phyloP scores from a whole-genome alignment of 2,888 invertebrate species.

The Sphaerophoria rueppellii region DNA sequence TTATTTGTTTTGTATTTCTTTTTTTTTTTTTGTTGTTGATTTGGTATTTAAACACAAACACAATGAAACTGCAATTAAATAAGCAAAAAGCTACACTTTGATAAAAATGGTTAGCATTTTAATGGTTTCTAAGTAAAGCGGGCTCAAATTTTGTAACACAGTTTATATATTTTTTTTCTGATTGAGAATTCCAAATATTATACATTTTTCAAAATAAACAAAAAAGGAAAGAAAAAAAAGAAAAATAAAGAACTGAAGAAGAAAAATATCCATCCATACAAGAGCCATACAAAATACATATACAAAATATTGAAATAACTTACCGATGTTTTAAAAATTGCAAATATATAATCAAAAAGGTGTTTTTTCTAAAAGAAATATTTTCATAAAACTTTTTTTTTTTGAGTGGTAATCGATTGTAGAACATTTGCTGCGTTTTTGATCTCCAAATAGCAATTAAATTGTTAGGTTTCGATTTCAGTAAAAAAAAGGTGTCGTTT shows the following conservation, averaged over 20 bases:
- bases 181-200: slow-evolving; percentile 74
- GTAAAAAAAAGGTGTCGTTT: no score
- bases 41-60: slow-evolving; percentile 74
- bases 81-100: slow-evolving; percentile 72
- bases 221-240: slow-evolving; percentile 75
- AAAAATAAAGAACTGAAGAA: slow-evolving; percentile 75
- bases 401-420: no score
- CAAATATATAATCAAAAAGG: not conserved
- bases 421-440: no score
- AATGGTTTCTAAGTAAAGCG: slow-evolving; percentile 73
- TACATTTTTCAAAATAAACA: slow-evolving; percentile 72
- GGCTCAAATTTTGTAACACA: slow-evolving; percentile 66
- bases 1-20: slow-evolving; percentile 57
- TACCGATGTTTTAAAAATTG: not conserved
- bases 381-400: no score
- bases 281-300: slow-evolving; percentile 51
- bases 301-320: slow-evolving; percentile 3
- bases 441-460: no score
- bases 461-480: no score
- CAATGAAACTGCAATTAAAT: slow-evolving; percentile 71
- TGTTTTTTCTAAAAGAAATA: no score
- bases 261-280: slow-evolving; percentile 48
- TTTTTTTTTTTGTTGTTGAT: slow-evolving; percentile 59
- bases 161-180: slow-evolving; percentile 54
- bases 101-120: slow-evolving; percentile 67